These are phyloP conservation scores for Myotis planiceps DNA, from an alignment of 2,797 vertebrate genomes.

Conservation along the genomic window DNA sequence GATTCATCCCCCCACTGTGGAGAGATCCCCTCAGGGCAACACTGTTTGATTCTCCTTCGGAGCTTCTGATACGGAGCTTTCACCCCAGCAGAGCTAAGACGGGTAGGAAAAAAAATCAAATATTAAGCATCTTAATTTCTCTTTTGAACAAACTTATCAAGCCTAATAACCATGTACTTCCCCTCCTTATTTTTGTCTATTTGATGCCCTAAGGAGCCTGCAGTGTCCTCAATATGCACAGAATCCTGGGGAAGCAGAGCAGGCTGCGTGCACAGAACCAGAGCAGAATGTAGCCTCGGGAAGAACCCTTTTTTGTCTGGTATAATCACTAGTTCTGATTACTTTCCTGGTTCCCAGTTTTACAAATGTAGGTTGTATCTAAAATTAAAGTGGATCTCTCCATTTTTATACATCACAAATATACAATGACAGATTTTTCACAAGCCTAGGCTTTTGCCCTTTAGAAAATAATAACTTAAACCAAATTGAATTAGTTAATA, in stretches of 20 bases:
- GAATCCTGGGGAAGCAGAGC: neutral
- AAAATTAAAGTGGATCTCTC: constrained; percentile 66
- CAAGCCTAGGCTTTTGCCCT: neutral
- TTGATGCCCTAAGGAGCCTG: neutral
- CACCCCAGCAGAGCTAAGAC: neutral
- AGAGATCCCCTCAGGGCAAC: neutral
- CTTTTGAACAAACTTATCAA: constrained; percentile 12
- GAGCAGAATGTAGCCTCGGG: constrained; percentile 59
- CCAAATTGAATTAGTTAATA: neutral
- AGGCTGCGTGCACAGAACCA: constrained; percentile 6
- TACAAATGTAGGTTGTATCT: constrained; percentile 59
- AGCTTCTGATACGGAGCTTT: neutral
- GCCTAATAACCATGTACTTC: neutral
- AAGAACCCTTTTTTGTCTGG: constrained; percentile 39
- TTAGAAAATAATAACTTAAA: constrained; percentile 19
- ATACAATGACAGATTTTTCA: constrained; percentile 29
- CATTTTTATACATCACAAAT: constrained; percentile 58
- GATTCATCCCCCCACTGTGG: neutral
- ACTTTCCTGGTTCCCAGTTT: constrained; percentile 46
- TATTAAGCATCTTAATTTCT: constrained; percentile 30
- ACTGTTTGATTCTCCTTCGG: neutral
- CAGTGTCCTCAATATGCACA: constrained; percentile 40
- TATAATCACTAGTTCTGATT: constrained; percentile 58
- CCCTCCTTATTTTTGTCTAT: neutral
- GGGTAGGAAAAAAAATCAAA: neutral